phyloP scores from a whole-genome alignment of 1,140 invertebrate genomes.

The Chionoecetes opilio region DNA sequence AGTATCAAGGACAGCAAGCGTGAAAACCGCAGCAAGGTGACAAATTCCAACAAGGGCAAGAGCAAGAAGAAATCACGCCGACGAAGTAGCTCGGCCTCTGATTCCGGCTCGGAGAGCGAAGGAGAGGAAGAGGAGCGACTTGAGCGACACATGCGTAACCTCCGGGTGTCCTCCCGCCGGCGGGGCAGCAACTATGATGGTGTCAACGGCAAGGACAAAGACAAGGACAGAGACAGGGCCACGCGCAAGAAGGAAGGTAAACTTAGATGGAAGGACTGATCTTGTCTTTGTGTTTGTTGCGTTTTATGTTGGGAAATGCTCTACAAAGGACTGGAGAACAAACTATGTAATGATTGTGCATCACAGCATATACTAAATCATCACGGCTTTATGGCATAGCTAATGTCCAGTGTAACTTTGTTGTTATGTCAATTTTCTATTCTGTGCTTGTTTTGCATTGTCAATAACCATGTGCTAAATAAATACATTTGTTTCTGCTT shows the following conservation, averaged over 20 bases:
- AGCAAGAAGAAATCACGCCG: constrained; percentile 79
- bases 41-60: constrained; percentile 76
- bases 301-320: constrained; percentile 66
- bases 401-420: constrained; percentile 57
- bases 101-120: constrained; percentile 75
- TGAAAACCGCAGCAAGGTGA: constrained; percentile 73
- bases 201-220: constrained; percentile 76
- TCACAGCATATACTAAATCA: constrained; percentile 73
- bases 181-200: constrained; percentile 77
- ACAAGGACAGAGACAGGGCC: constrained; percentile 80
- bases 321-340: constrained; percentile 74
- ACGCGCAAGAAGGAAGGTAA: constrained; percentile 81
- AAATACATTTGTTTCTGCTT: constrained; percentile 66
- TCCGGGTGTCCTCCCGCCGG: constrained; percentile 75
- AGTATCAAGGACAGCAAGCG: constrained; percentile 78
- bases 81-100: constrained; percentile 72
- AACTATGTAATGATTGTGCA: constrained; percentile 65
- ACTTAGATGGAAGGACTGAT: constrained; percentile 79
- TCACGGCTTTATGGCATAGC: constrained; percentile 44
- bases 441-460: constrained; percentile 76
- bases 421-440: constrained; percentile 66
- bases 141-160: constrained; percentile 77
- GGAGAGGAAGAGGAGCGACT: constrained; percentile 75
- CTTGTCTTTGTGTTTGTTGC: constrained; percentile 70
- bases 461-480: constrained; percentile 75